These are phyloP conservation scores for Xylocopa sonorina DNA, from an alignment of 1,140 invertebrate genomes.

Conservation along the genomic window DNA sequence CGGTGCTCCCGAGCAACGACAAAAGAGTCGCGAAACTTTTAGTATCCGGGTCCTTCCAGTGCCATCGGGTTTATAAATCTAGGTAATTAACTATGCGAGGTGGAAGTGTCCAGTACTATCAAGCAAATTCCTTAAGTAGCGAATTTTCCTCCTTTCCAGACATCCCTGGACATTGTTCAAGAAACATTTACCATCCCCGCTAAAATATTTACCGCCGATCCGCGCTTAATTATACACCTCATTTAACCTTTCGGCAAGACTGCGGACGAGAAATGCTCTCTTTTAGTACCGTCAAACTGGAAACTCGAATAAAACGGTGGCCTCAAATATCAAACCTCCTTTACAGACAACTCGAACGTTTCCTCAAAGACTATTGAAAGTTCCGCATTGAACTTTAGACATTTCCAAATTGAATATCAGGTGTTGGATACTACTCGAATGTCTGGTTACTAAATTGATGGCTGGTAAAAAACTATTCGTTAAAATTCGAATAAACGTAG, in stretches of 20 bases:
- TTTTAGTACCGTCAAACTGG: neutral
- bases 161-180: constrained; percentile 6
- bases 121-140: constrained; percentile 4
- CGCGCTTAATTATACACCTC: constrained; percentile 12
- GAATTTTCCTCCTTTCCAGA: constrained; percentile 1
- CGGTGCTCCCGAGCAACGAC: neutral
- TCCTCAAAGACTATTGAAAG: neutral
- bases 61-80: constrained; percentile 32
- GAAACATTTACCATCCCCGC: constrained; percentile 7
- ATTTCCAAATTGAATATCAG: no score
- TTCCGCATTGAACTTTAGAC: no score
- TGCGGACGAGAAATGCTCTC: neutral
- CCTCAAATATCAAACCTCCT: neutral
- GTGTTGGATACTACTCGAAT: no score
- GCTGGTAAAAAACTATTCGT: no score
- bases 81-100: constrained; percentile 13
- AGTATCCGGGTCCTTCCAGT: constrained; percentile 6
- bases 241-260: constrained; percentile 11
- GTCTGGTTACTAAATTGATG: no score
- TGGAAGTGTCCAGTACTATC: constrained; percentile 25
- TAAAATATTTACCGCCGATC: neutral
- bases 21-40: constrained; percentile 20
- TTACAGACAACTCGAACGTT: neutral
- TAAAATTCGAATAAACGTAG: no score
- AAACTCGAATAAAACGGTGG: neutral